Percentiles rank a stretch among this genome's conserved stretches.
phyloP scores from a whole-genome alignment of 35 echinoderm and acorn worm genomes.

The Anneissia japonica region DNA sequence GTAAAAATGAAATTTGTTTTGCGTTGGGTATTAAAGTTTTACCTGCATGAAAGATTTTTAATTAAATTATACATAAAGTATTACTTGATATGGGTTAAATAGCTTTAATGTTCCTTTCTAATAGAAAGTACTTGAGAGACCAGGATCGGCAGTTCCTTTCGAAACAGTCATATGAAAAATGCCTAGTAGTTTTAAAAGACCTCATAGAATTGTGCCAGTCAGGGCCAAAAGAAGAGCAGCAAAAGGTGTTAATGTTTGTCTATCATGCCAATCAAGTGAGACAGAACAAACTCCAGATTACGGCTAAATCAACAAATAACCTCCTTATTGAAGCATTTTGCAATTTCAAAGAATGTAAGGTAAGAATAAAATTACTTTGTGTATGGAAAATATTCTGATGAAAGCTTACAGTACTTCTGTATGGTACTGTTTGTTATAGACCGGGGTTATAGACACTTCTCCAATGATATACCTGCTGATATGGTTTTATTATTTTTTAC shows the following conservation, averaged over 20 bases:
- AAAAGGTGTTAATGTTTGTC: background rate
- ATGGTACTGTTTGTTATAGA: too few species aligned
- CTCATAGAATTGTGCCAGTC: background rate
- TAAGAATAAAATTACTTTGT: too few species aligned
- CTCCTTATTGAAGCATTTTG: background rate
- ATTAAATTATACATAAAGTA: too few species aligned
- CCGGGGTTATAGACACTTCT: too few species aligned
- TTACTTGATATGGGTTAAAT: too few species aligned
- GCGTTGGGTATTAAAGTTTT: too few species aligned
- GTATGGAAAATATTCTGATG: too few species aligned
- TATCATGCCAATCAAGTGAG: background rate
- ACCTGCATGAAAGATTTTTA: too few species aligned
- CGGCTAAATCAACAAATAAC: background rate
- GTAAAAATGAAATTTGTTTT: too few species aligned
- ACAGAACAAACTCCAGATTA: conserved; percentile 1
- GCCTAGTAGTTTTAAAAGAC: conserved; percentile 24
- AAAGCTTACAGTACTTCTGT: too few species aligned
- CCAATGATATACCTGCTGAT: too few species aligned
- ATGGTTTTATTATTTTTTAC: too few species aligned
- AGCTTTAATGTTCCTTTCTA: background rate
- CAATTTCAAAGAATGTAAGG: background rate
- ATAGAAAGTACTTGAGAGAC: conserved; percentile 89
- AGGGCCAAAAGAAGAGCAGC: background rate
- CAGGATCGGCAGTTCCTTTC: conserved; percentile 61
- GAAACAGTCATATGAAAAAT: conserved; percentile 52